phyloP scores from a whole-genome alignment of 2,797 vertebrate species.

The Alfaro cultratus region DNA sequence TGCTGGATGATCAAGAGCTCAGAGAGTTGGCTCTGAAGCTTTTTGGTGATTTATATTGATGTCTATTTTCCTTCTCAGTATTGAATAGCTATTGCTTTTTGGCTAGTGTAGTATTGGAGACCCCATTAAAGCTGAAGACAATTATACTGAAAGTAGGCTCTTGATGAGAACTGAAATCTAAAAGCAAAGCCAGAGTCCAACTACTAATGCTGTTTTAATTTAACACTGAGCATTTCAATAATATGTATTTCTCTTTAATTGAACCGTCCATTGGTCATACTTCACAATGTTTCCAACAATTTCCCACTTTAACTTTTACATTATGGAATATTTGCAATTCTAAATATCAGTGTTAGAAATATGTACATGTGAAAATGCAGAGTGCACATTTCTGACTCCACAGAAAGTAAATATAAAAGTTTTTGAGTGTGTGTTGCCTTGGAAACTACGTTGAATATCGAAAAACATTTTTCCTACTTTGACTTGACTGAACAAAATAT shows the following conservation, averaged over 20 bases:
- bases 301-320: not conserved
- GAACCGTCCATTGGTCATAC: not conserved
- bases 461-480: not conserved
- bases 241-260: not conserved
- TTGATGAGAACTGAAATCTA: not conserved
- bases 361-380: not conserved
- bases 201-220: not conserved
- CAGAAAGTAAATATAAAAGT: not conserved
- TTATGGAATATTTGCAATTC: not conserved
- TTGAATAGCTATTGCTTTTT: not conserved
- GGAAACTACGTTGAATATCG: not conserved
- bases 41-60: conserved; percentile 24
- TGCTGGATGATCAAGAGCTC: not conserved
- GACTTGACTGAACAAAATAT: not conserved
- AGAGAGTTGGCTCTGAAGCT: conserved; percentile 11
- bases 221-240: not conserved
- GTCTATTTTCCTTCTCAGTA: conserved; percentile 5
- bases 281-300: not conserved
- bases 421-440: not conserved
- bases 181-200: not conserved
- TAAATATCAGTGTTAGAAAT: not conserved
- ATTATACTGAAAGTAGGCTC: not conserved
- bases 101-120: conserved; percentile 3
- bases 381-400: not conserved
- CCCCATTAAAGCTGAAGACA: not conserved